These are phyloP conservation scores for Edolisoma coerulescens DNA, from an alignment of 2,113 vertebrate genomes.

Conservation along the genomic window DNA sequence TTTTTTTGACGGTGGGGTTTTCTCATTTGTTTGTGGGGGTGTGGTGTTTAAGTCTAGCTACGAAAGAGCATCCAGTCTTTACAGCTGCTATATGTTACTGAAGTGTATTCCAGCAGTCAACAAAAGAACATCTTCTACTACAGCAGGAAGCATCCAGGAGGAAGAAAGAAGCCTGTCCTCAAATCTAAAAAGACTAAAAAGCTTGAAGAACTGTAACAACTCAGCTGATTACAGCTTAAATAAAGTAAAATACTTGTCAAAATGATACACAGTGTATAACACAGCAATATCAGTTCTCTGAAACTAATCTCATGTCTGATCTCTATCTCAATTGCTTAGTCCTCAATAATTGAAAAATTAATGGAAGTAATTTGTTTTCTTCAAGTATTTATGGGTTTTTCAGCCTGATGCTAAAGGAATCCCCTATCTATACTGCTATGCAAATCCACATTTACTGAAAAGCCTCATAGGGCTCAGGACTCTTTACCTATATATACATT, in stretches of 20 bases:
- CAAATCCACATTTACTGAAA: not conserved
- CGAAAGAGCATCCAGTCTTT: not conserved
- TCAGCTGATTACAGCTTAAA: not conserved
- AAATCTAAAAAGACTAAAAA: not conserved
- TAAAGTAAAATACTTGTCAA: not conserved
- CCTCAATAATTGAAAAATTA: not conserved
- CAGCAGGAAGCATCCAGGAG: not conserved
- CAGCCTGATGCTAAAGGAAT: not conserved
- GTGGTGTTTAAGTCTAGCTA: not conserved
- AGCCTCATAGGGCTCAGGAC: not conserved
- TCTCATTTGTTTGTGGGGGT: not conserved
- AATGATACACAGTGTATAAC: not conserved
- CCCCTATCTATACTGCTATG: not conserved
- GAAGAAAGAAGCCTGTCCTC: not conserved
- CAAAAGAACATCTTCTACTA: not conserved
- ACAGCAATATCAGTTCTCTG: not conserved
- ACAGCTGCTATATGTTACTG: not conserved
- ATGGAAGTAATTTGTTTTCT: not conserved
- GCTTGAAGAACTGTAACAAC: not conserved
- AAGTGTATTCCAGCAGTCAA: not conserved
- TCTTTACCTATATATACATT: not conserved
- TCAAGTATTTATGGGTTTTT: not conserved
- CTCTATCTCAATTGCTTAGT: not conserved
- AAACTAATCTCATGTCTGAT: not conserved
- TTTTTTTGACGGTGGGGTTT: rapidly evolving